Evolutionary conservation across 1,140 invertebrate genomes (phyloP).

Genomic region (Drosophila chauvacae): DNA sequence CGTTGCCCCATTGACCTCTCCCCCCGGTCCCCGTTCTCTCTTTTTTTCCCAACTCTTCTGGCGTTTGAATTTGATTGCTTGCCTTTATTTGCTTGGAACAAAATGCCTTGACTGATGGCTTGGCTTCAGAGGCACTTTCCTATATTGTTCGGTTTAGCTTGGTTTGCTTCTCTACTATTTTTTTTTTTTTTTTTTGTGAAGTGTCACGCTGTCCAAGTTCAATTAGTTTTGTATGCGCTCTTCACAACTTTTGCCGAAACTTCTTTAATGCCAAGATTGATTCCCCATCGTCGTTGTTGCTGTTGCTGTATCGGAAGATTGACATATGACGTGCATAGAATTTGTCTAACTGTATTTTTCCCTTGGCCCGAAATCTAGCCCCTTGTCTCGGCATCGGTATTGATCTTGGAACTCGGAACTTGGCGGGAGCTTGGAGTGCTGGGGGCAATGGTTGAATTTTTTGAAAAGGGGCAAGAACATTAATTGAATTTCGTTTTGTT

Average conservation of each 20-base stretch:
- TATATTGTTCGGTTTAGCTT: slow-evolving; percentile 50
- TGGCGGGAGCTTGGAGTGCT: slow-evolving; percentile 8
- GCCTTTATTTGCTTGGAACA: slow-evolving; percentile 77
- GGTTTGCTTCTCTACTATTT: slow-evolving; percentile 13
- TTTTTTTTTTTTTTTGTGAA: slow-evolving; percentile 51
- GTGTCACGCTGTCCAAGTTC: slow-evolving; percentile 82
- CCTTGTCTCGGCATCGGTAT: slow-evolving; percentile 45
- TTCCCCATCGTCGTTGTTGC: slow-evolving; percentile 53
- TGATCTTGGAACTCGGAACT: slow-evolving; percentile 34
- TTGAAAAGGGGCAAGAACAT: slow-evolving; percentile 12
- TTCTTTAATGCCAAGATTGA: slow-evolving; percentile 77
- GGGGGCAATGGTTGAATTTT: slow-evolving; percentile 19
- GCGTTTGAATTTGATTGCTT: slow-evolving; percentile 77
- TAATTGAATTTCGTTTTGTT: slow-evolving; percentile 25
- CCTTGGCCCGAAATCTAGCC: slow-evolving; percentile 49
- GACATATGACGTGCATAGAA: slow-evolving; percentile 82
- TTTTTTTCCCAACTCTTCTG: slow-evolving; percentile 40
- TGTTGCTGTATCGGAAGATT: slow-evolving; percentile 53
- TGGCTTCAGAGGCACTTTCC: slow-evolving; percentile 39
- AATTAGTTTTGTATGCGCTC: slow-evolving; percentile 79
- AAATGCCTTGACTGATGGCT: slow-evolving; percentile 76
- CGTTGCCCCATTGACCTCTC: slow-evolving; percentile 59
- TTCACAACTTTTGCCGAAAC: slow-evolving; percentile 69
- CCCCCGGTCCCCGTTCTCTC: slow-evolving; percentile 8
- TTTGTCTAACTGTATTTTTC: slow-evolving; percentile 78